Conservation (phyloP, 2,113 vertebrate species). For the Meriones unguiculatus region DNA sequence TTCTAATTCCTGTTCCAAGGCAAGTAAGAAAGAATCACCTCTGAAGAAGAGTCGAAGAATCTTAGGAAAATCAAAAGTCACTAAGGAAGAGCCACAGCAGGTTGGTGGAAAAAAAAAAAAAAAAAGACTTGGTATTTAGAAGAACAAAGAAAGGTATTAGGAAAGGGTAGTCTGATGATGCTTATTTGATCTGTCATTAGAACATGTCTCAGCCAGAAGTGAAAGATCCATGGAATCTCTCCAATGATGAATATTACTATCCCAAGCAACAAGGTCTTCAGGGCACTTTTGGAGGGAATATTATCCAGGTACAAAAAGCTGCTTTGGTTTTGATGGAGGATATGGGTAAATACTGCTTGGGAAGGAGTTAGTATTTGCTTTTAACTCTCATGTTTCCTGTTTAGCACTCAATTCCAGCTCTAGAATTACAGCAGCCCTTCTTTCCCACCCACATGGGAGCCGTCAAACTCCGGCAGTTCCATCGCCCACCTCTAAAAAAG, state of each 20-base stretch:
- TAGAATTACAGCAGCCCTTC: no score
- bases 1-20: no score
- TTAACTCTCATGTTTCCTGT: accelerated
- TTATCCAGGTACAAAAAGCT: constrained; percentile 93
- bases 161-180: constrained; percentile 29
- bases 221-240: constrained; percentile 99
- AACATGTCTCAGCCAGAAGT: constrained; percentile 99
- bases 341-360: not conserved
- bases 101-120: constrained; percentile 86
- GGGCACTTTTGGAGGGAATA: constrained; percentile 98
- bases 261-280: constrained; percentile 98
- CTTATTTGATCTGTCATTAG: constrained; percentile 84
- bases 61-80: constrained; percentile 97
- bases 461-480: no score
- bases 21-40: no score
- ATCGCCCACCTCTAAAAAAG: no score
- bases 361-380: constrained; percentile 40
- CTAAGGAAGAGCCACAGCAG: constrained; percentile 99
- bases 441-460: no score
- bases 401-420: no score
- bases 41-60: constrained; percentile 98
- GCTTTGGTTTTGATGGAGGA: constrained; percentile 39
- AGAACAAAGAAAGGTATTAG: constrained; percentile 46
- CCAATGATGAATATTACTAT: constrained; percentile 99
- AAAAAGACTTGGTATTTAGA: constrained; percentile 49